Evolutionary conservation across 2,113 vertebrate species (phyloP).

Genomic region (Solenodon paradoxus): DNA sequence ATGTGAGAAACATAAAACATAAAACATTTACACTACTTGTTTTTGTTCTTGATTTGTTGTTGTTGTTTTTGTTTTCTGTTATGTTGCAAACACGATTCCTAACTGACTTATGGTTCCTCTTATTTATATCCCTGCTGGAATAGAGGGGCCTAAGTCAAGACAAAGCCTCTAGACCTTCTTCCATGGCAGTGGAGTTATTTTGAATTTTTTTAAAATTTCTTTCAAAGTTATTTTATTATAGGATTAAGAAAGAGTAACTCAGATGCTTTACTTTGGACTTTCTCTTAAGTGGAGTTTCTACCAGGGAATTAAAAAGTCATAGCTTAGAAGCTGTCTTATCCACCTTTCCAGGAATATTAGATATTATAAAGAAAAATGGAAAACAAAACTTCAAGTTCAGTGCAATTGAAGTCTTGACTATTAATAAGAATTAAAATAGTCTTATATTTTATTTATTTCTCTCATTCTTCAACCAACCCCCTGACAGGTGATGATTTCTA

Average conservation of each 20-base stretch:
- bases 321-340: not conserved
- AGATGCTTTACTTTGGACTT: not conserved
- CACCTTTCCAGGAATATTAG: not conserved
- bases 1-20: not conserved
- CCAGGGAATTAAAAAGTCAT: not conserved
- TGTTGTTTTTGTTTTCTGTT: not conserved
- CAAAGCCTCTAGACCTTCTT: not conserved
- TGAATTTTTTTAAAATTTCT: not conserved
- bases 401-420: not conserved
- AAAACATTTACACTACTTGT: not conserved
- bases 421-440: not conserved
- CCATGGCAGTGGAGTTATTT: not conserved
- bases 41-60: not conserved
- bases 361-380: not conserved
- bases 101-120: not conserved
- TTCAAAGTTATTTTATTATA: not conserved
- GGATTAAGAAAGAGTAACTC: not conserved
- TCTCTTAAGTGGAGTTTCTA: not conserved
- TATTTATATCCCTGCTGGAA: not conserved
- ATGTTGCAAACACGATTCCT: not conserved
- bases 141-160: not conserved
- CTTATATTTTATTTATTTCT: not conserved
- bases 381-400: not conserved
- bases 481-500: not conserved
- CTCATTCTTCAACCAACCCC: not conserved